Evolutionary conservation across 2,113 vertebrate species (phyloP).

Genomic region (Pitta sordida): DNA sequence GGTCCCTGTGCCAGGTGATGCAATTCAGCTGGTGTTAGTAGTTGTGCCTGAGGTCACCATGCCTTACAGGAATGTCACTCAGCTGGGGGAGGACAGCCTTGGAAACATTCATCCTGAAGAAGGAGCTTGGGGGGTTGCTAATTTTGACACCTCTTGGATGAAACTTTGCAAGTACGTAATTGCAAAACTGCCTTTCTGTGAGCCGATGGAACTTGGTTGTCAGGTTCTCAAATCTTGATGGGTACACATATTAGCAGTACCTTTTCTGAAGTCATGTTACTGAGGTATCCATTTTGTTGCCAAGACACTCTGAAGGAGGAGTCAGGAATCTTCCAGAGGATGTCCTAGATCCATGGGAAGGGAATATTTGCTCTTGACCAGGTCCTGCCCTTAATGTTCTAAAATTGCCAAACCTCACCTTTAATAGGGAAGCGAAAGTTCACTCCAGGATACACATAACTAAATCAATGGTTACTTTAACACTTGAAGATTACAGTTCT

Average conservation of each 20-base stretch:
- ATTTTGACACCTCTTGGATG: background rate
- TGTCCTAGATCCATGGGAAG: background rate
- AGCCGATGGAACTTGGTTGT: background rate
- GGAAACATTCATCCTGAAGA: background rate
- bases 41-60: background rate
- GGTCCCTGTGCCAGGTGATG: background rate
- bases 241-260: background rate
- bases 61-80: rapidly evolving
- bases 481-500: background rate
- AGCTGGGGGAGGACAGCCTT: background rate
- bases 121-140: background rate
- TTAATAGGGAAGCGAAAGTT: background rate
- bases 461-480: background rate
- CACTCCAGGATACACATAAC: background rate
- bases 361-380: background rate
- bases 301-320: background rate
- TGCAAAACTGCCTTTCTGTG: background rate
- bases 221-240: background rate
- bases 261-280: background rate
- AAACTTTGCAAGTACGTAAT: background rate
- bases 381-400: background rate
- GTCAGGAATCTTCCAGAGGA: background rate
- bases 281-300: background rate
- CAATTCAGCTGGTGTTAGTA: background rate
- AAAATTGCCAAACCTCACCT: background rate